Evolutionary conservation across 2,797 vertebrate genomes (phyloP), one percentile per base, ranked within the genome.

Genomic region (Chelmon rostratus): DNA sequence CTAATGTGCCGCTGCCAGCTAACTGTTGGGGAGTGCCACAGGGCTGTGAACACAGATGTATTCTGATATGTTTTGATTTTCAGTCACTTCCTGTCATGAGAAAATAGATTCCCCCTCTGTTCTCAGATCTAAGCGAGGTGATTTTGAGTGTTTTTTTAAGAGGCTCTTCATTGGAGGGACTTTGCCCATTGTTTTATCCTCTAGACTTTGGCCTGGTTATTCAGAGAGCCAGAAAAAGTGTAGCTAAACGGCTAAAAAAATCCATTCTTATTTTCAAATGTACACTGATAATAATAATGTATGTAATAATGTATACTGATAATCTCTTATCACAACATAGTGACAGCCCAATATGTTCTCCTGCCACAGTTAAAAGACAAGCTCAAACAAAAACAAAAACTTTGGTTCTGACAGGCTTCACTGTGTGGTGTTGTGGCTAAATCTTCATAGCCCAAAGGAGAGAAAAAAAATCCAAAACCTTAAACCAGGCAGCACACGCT

Each of bases 1-100:
- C 72, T 92, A 91, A 93, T 89, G 91, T 67, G 75, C 64, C 23
- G 31, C 78, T 80, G 78, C 76, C 53, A 67, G 82, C 67, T 80
- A 91, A 82, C 71, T 86, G 87, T 83, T 81, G 84, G 76, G 25
- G 37, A 64, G 63, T 6, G 80, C 50, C 59, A 69, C 40, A 9
- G 54, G 50, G 71, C 35, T 5, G 42, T 13, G 38, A 76, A 73
- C 35, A 75, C 46, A 57, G 46, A 74, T 40, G 40, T 73, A 81
- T 83, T 82, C 53, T 38, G 37, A 42, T 63, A 19, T 4, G 21
- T 73, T 79, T 78, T 59, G 42, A 71, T 83, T 81, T 80, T 76
- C 56, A 71, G 42, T 68, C 35, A 71, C 50, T 76, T 76, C 31
- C 21, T 15, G 15, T 74, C 42, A 42, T 23, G 54, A 71, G 57